Conservation (phyloP, 2,797 vertebrate genomes). For the Lepilemur septentrionalis region DNA sequence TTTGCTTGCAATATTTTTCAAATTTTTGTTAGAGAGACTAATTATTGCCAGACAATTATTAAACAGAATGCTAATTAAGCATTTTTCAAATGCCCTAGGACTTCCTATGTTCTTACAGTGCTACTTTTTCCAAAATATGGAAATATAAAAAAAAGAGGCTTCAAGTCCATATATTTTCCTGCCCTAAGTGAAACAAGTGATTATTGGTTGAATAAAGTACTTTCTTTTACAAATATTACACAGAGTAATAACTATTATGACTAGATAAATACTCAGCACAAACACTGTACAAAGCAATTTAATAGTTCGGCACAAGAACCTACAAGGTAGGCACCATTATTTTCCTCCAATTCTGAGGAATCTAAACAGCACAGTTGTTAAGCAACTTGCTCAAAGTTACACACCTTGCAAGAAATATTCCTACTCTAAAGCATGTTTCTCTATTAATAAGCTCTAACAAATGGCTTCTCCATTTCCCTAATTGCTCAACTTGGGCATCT, state of each 20-base stretch:
- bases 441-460: neutral
- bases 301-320: neutral
- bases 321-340: neutral
- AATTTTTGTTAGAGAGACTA: neutral
- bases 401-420: neutral
- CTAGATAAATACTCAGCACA: neutral
- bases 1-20: too few relatives aligned
- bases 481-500: neutral
- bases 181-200: neutral
- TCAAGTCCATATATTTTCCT: neutral
- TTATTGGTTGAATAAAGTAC: neutral
- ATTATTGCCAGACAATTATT: neutral
- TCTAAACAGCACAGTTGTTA: neutral
- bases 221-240: conserved; percentile 3
- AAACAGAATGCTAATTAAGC: neutral
- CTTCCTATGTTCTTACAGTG: neutral
- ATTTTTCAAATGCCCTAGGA: neutral
- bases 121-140: neutral
- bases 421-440: neutral
- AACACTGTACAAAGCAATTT: neutral
- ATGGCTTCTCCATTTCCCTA: neutral
- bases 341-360: neutral
- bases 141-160: neutral
- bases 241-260: neutral
- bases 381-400: neutral